Conservation (phyloP, 2,888 invertebrate genomes). For the Charanyca ferruginea region DNA sequence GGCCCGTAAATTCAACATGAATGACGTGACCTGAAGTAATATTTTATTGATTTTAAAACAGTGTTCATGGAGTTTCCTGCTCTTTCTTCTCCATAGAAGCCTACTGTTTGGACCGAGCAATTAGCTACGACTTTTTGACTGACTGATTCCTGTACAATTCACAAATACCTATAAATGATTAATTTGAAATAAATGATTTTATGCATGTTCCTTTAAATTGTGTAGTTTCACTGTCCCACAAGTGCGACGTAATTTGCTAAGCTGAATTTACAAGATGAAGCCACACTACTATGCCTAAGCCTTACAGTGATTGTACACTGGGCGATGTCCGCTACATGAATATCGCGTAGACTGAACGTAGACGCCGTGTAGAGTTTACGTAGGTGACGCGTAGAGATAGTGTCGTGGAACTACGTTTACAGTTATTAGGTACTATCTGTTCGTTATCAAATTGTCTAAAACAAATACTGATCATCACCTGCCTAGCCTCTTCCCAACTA, state of each 20-base stretch:
- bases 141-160: no score
- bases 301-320: constrained; percentile 8
- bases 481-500: no score
- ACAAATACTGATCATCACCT: constrained; percentile 24
- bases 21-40: no score
- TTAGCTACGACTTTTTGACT: no score
- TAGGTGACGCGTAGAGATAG: not conserved
- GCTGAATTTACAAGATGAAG: constrained; percentile 18
- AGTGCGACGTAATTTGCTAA: constrained; percentile 5
- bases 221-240: not conserved
- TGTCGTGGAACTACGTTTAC: constrained; percentile 1
- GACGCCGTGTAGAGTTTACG: not conserved
- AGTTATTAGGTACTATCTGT: not conserved
- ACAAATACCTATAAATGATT: no score
- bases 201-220: not conserved
- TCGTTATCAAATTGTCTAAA: constrained; percentile 15
- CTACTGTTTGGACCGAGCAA: no score
- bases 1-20: no score
- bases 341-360: not conserved
- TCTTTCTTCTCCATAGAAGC: no score
- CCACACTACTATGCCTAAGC: constrained; percentile 8
- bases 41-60: no score
- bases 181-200: no score
- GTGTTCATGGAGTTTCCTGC: no score
- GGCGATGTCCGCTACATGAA: not conserved